Conservation (phyloP, 1,140 invertebrate species). For the Lordiphosa clarofinis region DNA sequence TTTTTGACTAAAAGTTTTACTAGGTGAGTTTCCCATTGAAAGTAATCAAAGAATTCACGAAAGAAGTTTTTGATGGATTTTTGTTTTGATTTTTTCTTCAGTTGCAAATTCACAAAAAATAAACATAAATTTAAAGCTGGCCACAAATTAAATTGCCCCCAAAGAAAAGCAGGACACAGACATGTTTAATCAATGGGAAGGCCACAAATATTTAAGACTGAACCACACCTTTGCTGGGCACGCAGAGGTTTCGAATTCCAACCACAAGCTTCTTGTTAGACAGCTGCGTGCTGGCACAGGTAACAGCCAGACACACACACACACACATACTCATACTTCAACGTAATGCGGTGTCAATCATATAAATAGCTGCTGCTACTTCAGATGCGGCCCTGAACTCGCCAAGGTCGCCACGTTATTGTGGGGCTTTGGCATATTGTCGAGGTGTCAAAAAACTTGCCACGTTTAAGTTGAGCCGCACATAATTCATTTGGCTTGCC, state of each 20-base stretch:
- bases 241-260: slow-evolving; percentile 12
- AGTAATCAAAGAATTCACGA: no score
- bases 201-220: slow-evolving; percentile 17
- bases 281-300: slow-evolving; percentile 32
- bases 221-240: slow-evolving; percentile 30
- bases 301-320: no score
- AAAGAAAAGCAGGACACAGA: slow-evolving; percentile 15
- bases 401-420: slow-evolving; percentile 28
- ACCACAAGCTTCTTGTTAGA: slow-evolving; percentile 6
- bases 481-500: slow-evolving; percentile 39
- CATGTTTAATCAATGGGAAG: slow-evolving; percentile 30
- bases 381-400: slow-evolving; percentile 30
- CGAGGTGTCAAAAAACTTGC: slow-evolving; percentile 79
- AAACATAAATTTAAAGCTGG: background rate
- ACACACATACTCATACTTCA: slow-evolving; percentile 37
- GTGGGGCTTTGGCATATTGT: slow-evolving; percentile 78
- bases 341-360: slow-evolving; percentile 50
- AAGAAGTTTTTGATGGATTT: no score
- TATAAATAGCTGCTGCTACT: slow-evolving; percentile 22
- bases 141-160: slow-evolving; percentile 14
- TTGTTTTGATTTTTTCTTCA: no score
- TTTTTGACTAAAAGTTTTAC: no score
- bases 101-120: no score
- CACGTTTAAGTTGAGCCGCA: slow-evolving; percentile 78
- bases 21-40: no score